Conservation (phyloP, 2,888 invertebrate species). For the Platycheirus albimanus region DNA sequence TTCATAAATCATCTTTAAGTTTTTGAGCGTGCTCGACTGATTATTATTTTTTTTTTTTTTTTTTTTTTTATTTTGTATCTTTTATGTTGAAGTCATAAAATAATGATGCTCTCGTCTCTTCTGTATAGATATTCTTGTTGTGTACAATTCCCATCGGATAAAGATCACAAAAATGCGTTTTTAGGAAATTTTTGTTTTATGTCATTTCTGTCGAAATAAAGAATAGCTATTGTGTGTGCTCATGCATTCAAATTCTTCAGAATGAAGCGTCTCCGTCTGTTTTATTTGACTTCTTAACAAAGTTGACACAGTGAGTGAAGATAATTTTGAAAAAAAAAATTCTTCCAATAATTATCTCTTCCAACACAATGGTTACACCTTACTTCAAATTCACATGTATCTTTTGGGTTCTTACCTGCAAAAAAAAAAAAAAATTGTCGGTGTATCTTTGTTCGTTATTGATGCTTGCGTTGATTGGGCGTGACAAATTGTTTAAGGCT, state of each 20-base stretch:
- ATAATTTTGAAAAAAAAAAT: neutral
- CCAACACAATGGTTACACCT: neutral
- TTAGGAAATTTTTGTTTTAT: conserved; percentile 40
- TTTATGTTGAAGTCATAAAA: conserved; percentile 47
- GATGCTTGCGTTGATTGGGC: conserved; percentile 14
- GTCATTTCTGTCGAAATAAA: conserved; percentile 29
- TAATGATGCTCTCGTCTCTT: conserved; percentile 37
- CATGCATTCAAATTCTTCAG: conserved; percentile 30
- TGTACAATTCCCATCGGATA: conserved; percentile 56
- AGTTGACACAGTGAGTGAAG: conserved; percentile 46
- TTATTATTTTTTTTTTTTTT: conserved; percentile 4
- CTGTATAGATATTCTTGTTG: conserved; percentile 40
- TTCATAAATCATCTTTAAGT: conserved; percentile 54
- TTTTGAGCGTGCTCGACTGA: conserved; percentile 39
- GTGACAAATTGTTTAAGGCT: conserved; percentile 18
- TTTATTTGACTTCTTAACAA: conserved; percentile 50
- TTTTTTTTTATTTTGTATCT: conserved; percentile 8
- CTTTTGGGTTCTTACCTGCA: neutral
- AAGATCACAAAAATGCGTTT: conserved; percentile 11
- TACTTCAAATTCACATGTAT: too few relatives aligned
- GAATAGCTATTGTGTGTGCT: conserved; percentile 20
- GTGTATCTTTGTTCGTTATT: neutral
- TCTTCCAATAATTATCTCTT: conserved; percentile 4
- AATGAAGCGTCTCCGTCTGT: conserved; percentile 27
- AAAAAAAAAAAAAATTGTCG: neutral